Evolutionary conservation across 2,797 vertebrate species (phyloP).

Genomic region (Sebastes elongatus): DNA sequence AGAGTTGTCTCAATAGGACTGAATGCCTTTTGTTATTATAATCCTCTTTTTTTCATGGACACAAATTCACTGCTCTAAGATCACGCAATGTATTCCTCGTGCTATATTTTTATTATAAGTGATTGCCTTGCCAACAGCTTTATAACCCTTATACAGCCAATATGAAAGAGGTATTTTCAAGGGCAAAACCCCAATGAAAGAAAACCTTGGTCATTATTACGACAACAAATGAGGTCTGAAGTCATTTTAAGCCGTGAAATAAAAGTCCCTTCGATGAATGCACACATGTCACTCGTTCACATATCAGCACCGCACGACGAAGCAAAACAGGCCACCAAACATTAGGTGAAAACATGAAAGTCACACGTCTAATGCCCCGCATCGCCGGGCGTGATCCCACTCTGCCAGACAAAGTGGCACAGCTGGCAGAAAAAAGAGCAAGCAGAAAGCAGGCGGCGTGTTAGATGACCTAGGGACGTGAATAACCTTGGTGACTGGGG

Average conservation of each 20-base stretch:
- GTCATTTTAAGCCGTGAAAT: conserved; percentile 45
- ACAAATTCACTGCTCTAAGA: conserved; percentile 46
- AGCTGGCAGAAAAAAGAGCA: conserved; percentile 87
- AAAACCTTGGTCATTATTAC: conserved; percentile 61
- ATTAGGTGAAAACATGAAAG: conserved; percentile 68
- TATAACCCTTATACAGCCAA: conserved; percentile 46
- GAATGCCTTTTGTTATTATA: conserved; percentile 40
- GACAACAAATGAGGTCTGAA: conserved; percentile 50
- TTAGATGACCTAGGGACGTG: conserved; percentile 81
- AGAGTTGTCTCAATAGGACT: conserved; percentile 7
- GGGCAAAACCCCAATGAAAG: conserved; percentile 67
- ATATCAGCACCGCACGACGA: conserved; percentile 40
- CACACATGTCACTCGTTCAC: conserved; percentile 34
- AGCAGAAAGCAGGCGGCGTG: conserved; percentile 75
- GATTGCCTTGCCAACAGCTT: conserved; percentile 55
- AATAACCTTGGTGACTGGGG: conserved; percentile 84
- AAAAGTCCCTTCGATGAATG: conserved; percentile 35
- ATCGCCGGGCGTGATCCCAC: conserved; percentile 63
- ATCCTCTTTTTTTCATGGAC: conserved; percentile 20
- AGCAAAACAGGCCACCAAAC: conserved; percentile 66
- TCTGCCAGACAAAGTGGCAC: conserved; percentile 79
- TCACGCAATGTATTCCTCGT: conserved; percentile 34
- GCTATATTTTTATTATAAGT: conserved; percentile 57
- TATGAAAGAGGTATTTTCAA: conserved; percentile 67
- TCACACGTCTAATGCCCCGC: conserved; percentile 70